Evolutionary conservation across 2,113 vertebrate species (phyloP).

Genomic region (Chascanopsetta lugubris): DNA sequence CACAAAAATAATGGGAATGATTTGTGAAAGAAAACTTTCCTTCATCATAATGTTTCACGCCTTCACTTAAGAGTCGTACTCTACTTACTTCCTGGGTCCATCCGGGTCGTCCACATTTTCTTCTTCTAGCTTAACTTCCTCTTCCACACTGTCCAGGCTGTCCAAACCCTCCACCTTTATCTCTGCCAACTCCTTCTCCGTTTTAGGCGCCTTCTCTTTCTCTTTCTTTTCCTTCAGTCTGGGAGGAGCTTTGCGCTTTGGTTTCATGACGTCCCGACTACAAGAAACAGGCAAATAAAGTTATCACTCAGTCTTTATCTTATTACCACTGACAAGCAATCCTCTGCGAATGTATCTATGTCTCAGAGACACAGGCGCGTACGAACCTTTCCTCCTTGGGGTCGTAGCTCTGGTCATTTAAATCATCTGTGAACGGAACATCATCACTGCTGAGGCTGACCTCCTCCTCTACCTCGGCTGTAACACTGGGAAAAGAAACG

Average conservation of each 20-base stretch:
- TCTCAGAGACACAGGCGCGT: neutral
- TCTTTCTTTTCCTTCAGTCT: slow-evolving; percentile 87
- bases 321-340: no score
- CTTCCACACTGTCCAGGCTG: slow-evolving; percentile 71
- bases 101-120: slow-evolving; percentile 88
- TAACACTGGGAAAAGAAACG: slow-evolving; percentile 58
- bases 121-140: slow-evolving; percentile 90
- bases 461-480: slow-evolving; percentile 84
- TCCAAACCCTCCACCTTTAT: slow-evolving; percentile 78
- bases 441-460: slow-evolving; percentile 90
- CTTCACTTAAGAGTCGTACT: no score
- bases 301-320: no score
- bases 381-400: slow-evolving; percentile 88
- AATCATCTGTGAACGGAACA: slow-evolving; percentile 92
- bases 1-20: neutral
- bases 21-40: neutral
- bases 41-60: no score
- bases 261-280: slow-evolving; percentile 84
- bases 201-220: slow-evolving; percentile 70
- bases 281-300: neutral
- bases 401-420: slow-evolving; percentile 94
- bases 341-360: no score
- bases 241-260: slow-evolving; percentile 84
- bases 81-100: slow-evolving; percentile 92
- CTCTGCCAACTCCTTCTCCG: slow-evolving; percentile 79